Evolutionary conservation across 1,140 invertebrate genomes (phyloP).

Genomic region (Bemisia tabaci): DNA sequence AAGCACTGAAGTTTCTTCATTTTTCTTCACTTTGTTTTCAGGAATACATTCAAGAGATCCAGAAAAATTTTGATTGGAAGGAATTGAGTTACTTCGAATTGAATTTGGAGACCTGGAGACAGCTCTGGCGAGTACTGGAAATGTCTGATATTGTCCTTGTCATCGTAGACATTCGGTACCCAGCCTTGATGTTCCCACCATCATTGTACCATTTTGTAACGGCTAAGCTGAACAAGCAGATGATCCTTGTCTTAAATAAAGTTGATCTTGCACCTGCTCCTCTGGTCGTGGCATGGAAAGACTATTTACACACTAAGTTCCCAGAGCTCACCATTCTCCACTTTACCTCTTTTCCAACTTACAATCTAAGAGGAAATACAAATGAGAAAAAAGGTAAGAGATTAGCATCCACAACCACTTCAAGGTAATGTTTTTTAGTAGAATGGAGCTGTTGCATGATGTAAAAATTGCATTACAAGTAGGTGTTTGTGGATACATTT

Average conservation of each 20-base stretch:
- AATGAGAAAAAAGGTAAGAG: conserved; percentile 31
- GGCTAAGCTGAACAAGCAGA: conserved; percentile 55
- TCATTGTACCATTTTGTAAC: conserved; percentile 70
- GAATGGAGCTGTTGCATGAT: too few relatives aligned
- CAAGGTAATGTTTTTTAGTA: too few relatives aligned
- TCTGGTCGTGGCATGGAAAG: conserved; percentile 75
- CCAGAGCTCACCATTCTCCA: conserved; percentile 61
- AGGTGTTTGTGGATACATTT: too few relatives aligned
- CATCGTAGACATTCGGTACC: conserved; percentile 71
- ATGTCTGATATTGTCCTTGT: conserved; percentile 76
- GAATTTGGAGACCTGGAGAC: conserved; percentile 86
- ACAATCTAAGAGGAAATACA: conserved; percentile 46
- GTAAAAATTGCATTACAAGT: too few relatives aligned
- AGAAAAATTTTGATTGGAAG: conserved; percentile 32
- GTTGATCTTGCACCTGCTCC: conserved; percentile 71
- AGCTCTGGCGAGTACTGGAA: conserved; percentile 82
- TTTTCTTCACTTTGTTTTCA: conserved; percentile 26
- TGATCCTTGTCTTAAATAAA: conserved; percentile 86
- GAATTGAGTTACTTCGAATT: conserved; percentile 67
- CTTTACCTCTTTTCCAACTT: conserved; percentile 70
- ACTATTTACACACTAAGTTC: conserved; percentile 48
- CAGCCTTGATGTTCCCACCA: conserved; percentile 70
- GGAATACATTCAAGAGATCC: conserved; percentile 44
- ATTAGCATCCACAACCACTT: conserved; percentile 15
- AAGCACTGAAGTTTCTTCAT: neutral